Evolutionary conservation across 64 coral and sea anemone species (phyloP).

Genomic region (Porites lutea): DNA sequence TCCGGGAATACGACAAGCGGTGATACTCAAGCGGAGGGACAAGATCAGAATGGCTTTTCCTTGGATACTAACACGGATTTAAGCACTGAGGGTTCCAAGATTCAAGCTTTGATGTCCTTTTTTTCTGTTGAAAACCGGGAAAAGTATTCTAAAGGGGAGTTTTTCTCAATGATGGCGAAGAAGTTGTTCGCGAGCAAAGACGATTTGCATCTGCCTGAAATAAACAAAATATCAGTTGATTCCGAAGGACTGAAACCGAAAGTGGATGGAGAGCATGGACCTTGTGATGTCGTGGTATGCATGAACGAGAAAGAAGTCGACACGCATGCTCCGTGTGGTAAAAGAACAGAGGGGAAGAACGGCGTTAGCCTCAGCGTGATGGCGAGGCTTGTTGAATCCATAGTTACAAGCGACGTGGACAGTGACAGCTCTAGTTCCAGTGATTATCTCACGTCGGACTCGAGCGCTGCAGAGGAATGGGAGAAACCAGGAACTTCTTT

Average conservation of each 20-base stretch:
- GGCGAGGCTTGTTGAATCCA: conserved; percentile 66
- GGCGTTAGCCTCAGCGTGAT: conserved; percentile 56
- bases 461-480: conserved; percentile 65
- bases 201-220: background rate
- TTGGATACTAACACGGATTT: conserved; percentile 12
- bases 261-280: background rate
- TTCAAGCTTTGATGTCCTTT: conserved; percentile 23
- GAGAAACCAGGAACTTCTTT: background rate
- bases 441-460: conserved; percentile 79
- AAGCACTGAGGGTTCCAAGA: background rate
- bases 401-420: conserved; percentile 76
- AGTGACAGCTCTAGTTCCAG: conserved; percentile 82
- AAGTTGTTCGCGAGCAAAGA: conserved; percentile 29
- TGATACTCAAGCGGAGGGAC: background rate
- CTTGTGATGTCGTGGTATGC: conserved; percentile 16
- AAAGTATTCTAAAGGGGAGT: background rate
- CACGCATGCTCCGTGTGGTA: background rate
- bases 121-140: conserved; percentile 35
- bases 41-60: background rate
- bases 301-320: background rate
- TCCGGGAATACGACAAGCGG: background rate
- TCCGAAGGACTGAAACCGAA: background rate
- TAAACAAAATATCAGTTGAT: background rate
- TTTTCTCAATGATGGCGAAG: conserved; percentile 13
- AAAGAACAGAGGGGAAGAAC: background rate